phyloP scores from a whole-genome alignment of 1,140 invertebrate genomes.

The Antheraea pernyi region DNA sequence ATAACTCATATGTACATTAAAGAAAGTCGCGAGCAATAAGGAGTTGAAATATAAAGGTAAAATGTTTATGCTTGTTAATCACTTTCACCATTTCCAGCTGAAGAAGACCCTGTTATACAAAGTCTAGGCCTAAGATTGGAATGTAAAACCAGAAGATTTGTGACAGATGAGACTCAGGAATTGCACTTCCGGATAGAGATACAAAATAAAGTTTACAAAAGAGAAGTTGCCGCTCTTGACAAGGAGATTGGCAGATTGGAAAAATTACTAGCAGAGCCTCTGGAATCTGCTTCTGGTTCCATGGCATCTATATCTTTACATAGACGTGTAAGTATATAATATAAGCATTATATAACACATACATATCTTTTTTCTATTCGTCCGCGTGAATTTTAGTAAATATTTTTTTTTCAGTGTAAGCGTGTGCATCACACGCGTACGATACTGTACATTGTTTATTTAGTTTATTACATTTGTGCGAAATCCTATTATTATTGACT shows the following conservation, averaged over 20 bases:
- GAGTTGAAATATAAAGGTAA: too few species aligned
- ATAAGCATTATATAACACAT: too few species aligned
- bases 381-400: too few species aligned
- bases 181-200: constrained; percentile 92
- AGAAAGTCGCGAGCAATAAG: too few species aligned
- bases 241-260: constrained; percentile 89
- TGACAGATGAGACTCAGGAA: constrained; percentile 87
- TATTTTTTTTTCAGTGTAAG: too few species aligned
- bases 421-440: too few species aligned
- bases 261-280: constrained; percentile 81
- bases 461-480: too few species aligned
- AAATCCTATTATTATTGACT: too few species aligned
- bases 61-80: too few species aligned
- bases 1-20: too few species aligned
- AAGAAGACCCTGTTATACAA: constrained; percentile 90
- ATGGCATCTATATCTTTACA: constrained; percentile 79
- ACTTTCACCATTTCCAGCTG: constrained; percentile 62
- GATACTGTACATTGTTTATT: too few species aligned
- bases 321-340: constrained; percentile 56
- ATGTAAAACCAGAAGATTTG: constrained; percentile 90
- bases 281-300: constrained; percentile 77
- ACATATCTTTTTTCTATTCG: too few species aligned
- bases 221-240: constrained; percentile 90
- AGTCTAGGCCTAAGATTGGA: constrained; percentile 93
- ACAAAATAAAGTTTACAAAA: constrained; percentile 93